Evolutionary conservation across 1,140 invertebrate species (phyloP).

Genomic region (Conus betulinus): DNA sequence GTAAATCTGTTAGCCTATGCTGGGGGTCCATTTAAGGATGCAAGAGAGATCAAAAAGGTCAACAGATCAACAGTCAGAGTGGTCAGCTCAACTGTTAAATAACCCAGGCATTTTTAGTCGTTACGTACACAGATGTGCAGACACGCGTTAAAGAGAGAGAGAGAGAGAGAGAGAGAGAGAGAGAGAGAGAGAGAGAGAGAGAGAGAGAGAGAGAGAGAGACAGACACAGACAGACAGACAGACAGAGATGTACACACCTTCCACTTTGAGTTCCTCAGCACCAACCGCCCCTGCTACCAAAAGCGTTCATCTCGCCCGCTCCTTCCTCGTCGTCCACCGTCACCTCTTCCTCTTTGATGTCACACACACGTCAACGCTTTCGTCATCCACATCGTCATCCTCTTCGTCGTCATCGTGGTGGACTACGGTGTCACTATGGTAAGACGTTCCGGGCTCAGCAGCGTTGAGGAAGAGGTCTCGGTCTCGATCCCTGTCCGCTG

Average conservation of each 20-base stretch:
- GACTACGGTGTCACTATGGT: neutral
- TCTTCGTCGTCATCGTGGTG: neutral
- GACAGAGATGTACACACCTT: neutral
- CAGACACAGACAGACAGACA: slow-evolving; percentile 8
- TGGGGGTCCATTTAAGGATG: too few species aligned
- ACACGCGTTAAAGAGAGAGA: too few species aligned
- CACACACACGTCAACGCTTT: slow-evolving; percentile 33
- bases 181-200: slow-evolving; percentile 3
- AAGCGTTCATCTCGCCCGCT: neutral
- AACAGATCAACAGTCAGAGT: too few species aligned
- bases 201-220: slow-evolving; percentile 13
- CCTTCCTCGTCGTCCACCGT: slow-evolving; percentile 20
- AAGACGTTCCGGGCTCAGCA: neutral
- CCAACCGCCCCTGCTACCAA: neutral
- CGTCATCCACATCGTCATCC: slow-evolving; percentile 7
- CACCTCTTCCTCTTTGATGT: slow-evolving; percentile 37
- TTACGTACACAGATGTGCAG: too few species aligned
- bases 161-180: neutral
- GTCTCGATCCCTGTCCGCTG: slow-evolving; percentile 13
- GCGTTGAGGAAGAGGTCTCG: neutral
- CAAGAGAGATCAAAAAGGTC: too few species aligned
- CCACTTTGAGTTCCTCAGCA: neutral
- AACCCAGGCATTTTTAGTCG: too few species aligned
- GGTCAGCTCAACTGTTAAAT: too few species aligned
- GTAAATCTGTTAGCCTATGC: too few species aligned